Percentiles rank a stretch among this genome's conserved stretches.
Conservation (phyloP, 2,888 invertebrate genomes). For the Cephus nigrinus region DNA sequence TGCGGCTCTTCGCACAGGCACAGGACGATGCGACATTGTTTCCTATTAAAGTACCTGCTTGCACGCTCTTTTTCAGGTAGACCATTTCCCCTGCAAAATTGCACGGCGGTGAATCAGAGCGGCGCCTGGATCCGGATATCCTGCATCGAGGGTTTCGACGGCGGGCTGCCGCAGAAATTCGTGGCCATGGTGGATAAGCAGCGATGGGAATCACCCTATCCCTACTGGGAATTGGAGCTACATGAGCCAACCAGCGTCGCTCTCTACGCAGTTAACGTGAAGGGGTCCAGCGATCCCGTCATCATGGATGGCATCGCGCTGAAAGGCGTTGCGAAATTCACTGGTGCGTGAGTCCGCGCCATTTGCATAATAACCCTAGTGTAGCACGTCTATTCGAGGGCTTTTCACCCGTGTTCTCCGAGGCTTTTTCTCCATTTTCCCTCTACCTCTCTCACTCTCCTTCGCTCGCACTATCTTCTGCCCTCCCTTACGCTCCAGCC, state of each 20-base stretch:
- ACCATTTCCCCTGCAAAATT: conserved; percentile 89
- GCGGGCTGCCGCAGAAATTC: conserved; percentile 88
- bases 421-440: neutral
- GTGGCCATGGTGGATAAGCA: conserved; percentile 66
- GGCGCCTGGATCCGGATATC: conserved; percentile 87
- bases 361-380: neutral
- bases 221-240: conserved; percentile 61
- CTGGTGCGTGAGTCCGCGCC: conserved; percentile 44
- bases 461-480: neutral
- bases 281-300: conserved; percentile 86
- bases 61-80: conserved; percentile 73
- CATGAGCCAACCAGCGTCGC: conserved; percentile 71
- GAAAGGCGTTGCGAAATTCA: conserved; percentile 79
- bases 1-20: too few relatives aligned
- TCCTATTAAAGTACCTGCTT: too few relatives aligned
- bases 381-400: neutral
- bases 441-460: neutral
- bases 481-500: neutral
- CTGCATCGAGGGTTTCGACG: conserved; percentile 89
- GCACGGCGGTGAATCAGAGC: conserved; percentile 88
- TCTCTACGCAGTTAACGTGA: conserved; percentile 87
- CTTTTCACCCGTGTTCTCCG: neutral
- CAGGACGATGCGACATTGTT: too few relatives aligned
- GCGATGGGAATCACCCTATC: conserved; percentile 54
- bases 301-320: conserved; percentile 86